These are phyloP conservation scores for Telenomus remus DNA, from an alignment of 1,140 invertebrate genomes.

Conservation along the genomic window DNA sequence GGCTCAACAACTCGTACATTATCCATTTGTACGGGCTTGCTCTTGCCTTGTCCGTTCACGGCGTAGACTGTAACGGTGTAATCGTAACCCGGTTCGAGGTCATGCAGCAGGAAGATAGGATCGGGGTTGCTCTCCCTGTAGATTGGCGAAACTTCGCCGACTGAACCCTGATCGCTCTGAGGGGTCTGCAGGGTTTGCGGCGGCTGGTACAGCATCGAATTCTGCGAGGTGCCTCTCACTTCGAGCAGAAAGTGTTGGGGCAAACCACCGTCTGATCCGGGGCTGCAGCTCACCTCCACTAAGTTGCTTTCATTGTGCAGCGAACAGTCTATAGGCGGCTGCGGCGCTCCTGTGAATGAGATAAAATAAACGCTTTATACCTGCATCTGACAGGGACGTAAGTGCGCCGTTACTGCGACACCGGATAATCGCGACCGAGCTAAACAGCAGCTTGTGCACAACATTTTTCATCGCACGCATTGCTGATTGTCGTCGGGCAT, in stretches of 20 bases:
- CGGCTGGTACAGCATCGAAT: constrained; percentile 65
- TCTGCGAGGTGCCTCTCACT: constrained; percentile 80
- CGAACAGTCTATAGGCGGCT: constrained; percentile 82
- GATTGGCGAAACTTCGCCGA: constrained; percentile 75
- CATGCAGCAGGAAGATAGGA: constrained; percentile 81
- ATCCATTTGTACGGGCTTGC: constrained; percentile 78
- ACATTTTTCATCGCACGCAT: constrained; percentile 24
- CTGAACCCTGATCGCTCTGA: constrained; percentile 78
- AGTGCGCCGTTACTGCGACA: constrained; percentile 37
- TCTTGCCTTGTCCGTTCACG: constrained; percentile 82
- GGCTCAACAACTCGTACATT: constrained; percentile 76
- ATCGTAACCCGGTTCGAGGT: constrained; percentile 80
- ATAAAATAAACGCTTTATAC: constrained; percentile 53
- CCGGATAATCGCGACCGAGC: constrained; percentile 21
- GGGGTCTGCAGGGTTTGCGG: constrained; percentile 75
- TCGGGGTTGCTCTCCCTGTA: constrained; percentile 78
- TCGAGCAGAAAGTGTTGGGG: constrained; percentile 89
- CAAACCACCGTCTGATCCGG: constrained; percentile 87
- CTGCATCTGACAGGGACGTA: constrained; percentile 39
- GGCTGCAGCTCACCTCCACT: constrained; percentile 84
- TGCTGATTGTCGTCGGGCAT: not conserved
- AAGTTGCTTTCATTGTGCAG: constrained; percentile 80
- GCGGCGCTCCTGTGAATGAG: constrained; percentile 78
- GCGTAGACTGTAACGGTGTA: constrained; percentile 83
- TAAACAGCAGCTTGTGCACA: constrained; percentile 18